These are phyloP conservation scores for Hydrocynus forskahlii DNA, from an alignment of 2,797 vertebrate genomes.

Conservation along the genomic window DNA sequence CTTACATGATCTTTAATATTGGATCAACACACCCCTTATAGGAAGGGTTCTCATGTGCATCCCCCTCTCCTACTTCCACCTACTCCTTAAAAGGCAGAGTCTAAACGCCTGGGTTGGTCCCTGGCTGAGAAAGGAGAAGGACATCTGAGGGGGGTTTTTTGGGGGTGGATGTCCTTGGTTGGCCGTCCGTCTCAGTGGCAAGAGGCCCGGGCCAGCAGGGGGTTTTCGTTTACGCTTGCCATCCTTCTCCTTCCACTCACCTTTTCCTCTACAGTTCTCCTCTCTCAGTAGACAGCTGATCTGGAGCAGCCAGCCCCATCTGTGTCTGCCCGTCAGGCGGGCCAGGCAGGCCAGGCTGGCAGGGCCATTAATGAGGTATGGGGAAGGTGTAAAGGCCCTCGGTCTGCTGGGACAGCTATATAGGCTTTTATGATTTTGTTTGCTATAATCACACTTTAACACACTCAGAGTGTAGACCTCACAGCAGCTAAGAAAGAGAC, in stretches of 20 bases:
- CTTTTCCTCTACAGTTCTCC: slow-evolving; percentile 25
- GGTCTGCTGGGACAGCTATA: slow-evolving; percentile 17
- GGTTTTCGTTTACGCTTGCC: slow-evolving; percentile 42
- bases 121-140: slow-evolving; percentile 8
- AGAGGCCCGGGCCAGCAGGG: slow-evolving; percentile 1
- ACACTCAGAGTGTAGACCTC: background rate
- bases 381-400: slow-evolving; percentile 49
- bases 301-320: slow-evolving; percentile 21
- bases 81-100: slow-evolving; percentile 35
- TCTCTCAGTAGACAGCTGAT: slow-evolving; percentile 21
- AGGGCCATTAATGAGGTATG: slow-evolving; percentile 24
- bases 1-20: background rate
- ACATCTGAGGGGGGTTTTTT: background rate
- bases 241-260: slow-evolving; percentile 28
- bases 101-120: background rate
- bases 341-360: background rate
- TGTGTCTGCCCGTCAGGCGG: slow-evolving; percentile 40
- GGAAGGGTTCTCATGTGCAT: slow-evolving; percentile 11
- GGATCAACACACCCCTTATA: background rate
- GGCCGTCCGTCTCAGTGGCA: slow-evolving; percentile 36
- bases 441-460: background rate
- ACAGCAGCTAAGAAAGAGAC: background rate
- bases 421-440: slow-evolving; percentile 39
- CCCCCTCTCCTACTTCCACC: background rate
- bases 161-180: slow-evolving; percentile 28